Conservation (phyloP, 2,797 vertebrate species). For the Dryobates pubescens region DNA sequence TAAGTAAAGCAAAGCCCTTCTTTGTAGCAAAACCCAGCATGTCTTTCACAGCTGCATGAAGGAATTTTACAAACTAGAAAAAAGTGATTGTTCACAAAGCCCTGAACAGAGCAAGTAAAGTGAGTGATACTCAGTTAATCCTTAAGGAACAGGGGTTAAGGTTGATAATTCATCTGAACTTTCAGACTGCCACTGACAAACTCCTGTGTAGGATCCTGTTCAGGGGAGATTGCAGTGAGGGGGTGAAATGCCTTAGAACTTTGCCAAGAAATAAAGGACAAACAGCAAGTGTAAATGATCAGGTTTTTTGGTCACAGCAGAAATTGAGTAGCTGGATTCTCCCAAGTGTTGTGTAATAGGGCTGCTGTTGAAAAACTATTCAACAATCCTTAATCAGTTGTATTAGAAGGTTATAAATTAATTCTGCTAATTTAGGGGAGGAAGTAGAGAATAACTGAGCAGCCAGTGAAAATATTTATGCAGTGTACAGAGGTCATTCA, state of each 20-base stretch:
- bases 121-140: constrained; percentile 17
- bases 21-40: neutral
- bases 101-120: neutral
- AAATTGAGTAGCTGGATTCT: neutral
- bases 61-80: neutral
- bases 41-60: neutral
- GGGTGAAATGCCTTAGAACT: neutral
- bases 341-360: neutral
- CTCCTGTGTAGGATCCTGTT: neutral
- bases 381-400: neutral
- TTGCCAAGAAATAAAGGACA: neutral
- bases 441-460: neutral
- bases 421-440: accelerated
- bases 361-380: neutral
- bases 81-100: neutral
- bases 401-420: neutral
- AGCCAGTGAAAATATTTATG: neutral
- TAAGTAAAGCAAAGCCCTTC: neutral
- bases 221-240: neutral
- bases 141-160: neutral
- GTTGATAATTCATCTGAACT: neutral
- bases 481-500: neutral
- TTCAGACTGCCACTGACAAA: neutral
- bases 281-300: neutral
- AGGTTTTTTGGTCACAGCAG: neutral